Base-by-base conservation (phyloP, 1,140 invertebrate species). In the Brachionus koreanus region DNA sequence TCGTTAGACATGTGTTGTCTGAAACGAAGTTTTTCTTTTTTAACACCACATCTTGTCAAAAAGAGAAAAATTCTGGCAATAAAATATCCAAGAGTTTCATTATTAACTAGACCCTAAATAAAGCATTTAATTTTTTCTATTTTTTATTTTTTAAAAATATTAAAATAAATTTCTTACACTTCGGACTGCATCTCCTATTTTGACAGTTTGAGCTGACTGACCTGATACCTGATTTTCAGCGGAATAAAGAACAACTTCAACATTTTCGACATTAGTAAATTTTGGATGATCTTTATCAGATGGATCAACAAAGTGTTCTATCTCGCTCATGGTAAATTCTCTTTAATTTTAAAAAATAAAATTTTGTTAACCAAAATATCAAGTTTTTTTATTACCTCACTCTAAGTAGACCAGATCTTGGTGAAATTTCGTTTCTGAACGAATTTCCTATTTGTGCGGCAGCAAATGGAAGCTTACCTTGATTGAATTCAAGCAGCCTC, bases 261-360 rank as follows among this genome's bases (percentile, higher is more conserved):
- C 92, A 85, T 95, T 90, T 84, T 91, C 91, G 0, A 98, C 90
- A 16, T 57, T 65, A 57, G 89, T 89, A 89, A 99, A 99, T 88
- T 98, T 98, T 0, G 93, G 92, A 90, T 97, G 94, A 83, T 90
- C 91, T 86, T 98, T 98, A 83, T 94, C 90, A 2, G 84, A 88
- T 0, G 96, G 94, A 89, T 99, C 96, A 89, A 97, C 97, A 88
- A 99, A 99, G 90, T 99, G 96, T 88, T 99, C 98, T 84, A 99
- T 99, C 90, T 99, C 98, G 65, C 97, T 97, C 96, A 99, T 98
- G 0, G 96, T 98, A 86, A 99, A 99, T 87, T 99, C 98, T 86
- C 90, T 76, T 3, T n/a, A 25, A 69, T 65, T 12, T 19, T 35
- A 74, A 57, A 72, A 72, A 37, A 37, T 12, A 39, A 57, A 35